Conservation (phyloP, 2,113 vertebrate species). For the Bettongia penicillata region DNA sequence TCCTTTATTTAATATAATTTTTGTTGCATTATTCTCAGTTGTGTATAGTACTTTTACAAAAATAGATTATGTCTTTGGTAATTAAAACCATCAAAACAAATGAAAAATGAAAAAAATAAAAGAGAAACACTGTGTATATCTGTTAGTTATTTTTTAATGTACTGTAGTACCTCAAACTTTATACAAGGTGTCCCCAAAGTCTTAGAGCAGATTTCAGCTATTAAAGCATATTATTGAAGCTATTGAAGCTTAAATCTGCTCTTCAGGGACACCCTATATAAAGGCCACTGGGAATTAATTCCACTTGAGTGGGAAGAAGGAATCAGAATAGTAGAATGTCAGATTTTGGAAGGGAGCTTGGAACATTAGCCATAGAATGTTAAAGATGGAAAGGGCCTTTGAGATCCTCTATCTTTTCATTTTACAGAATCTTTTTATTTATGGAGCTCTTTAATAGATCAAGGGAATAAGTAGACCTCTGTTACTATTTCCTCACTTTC, state of each 20-base stretch:
- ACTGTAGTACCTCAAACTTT: not conserved
- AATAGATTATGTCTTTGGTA: not conserved
- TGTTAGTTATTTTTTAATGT: not conserved
- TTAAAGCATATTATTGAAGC: not conserved
- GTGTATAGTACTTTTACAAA: not conserved
- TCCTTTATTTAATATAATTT: not conserved
- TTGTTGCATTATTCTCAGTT: not conserved
- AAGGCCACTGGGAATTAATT: slow-evolving; percentile 15
- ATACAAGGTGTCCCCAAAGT: not conserved
- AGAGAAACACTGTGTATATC: not conserved
- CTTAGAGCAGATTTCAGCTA: not conserved
- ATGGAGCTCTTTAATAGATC: not conserved
- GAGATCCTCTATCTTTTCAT: not conserved
- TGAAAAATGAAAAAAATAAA: too few relatives aligned
- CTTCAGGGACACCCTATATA: not conserved
- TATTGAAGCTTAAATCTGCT: not conserved
- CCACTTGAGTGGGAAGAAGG: not conserved
- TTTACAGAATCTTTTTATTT: not conserved
- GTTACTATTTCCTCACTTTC: not conserved
- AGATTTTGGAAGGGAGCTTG: not conserved
- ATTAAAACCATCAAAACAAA: not conserved
- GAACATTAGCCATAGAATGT: not conserved
- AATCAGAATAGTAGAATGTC: not conserved
- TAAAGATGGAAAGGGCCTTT: not conserved
- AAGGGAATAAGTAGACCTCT: not conserved